Base-by-base conservation (phyloP, 53 echinoderm and acorn worm genomes). In the Astropecten irregularis region DNA sequence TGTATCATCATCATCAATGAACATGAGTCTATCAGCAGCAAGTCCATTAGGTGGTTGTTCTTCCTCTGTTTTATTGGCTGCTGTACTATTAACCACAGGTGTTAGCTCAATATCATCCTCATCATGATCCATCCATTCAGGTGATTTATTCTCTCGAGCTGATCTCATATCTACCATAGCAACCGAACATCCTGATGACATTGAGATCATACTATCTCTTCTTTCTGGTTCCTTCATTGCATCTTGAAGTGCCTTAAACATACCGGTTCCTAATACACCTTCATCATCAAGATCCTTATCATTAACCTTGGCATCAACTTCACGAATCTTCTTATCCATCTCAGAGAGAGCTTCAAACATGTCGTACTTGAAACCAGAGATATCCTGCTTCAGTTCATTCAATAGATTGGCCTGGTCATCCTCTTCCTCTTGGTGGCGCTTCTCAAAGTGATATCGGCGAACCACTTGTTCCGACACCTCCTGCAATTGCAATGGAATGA, bases 261-360 rank as follows among this genome's bases (percentile, higher is more conserved):
- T 96, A 22, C 93, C 96, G 9, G 93, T 93, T 4, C 96, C 96
- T 4, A 93, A 69, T 2, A 84, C 81, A 23, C 72, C 91, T 2
- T 91, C 91, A 6, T 88, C 88, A 6, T 79, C 91, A 14, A 91
- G 14, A 10, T 96, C 96, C 56, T 88, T 86, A 40, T 96, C 87
- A 40, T 96, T 84, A 0, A 96, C 91, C 81, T 93, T 96, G 19
- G 96, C 96, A 40, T 96, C 93, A 10, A 96, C 96, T 49, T 96
- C 93, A 10, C 93, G 64, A 21, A 96, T 96, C 84, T 96, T 96
- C 66, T 96, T 96, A 30, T 96, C 96, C 96, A 96, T 96, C 77
- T 96, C 96, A 14, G 91, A 89, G n/a, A 96, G 93, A 7, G 96
- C 96, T 66, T 96, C 96, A 67, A 96, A 96, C 96, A 96, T 96